phyloP scores from a whole-genome alignment of 2,113 vertebrate genomes.

The Siniperca knerii region DNA sequence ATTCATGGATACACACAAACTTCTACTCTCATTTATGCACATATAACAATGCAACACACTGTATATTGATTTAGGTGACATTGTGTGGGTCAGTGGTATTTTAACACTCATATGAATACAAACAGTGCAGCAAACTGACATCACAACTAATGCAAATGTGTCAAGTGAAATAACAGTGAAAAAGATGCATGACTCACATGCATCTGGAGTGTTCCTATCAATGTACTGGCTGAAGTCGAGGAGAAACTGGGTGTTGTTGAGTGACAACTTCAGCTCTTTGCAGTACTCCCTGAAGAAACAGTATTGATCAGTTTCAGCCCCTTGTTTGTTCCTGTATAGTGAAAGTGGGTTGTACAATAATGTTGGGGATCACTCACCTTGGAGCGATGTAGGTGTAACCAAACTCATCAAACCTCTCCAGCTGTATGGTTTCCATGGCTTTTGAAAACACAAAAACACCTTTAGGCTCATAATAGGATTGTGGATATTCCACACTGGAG shows the following conservation, averaged over 20 bases:
- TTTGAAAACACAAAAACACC: slow-evolving; percentile 66
- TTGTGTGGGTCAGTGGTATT: background rate
- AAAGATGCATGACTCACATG: slow-evolving; percentile 90
- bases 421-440: slow-evolving; percentile 91
- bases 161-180: slow-evolving; percentile 29
- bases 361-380: slow-evolving; percentile 85
- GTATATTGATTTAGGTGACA: slow-evolving; percentile 27
- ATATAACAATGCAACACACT: slow-evolving; percentile 2
- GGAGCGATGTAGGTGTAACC: slow-evolving; percentile 95
- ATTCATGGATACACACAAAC: slow-evolving; percentile 1
- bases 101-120: background rate
- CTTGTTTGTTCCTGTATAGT: background rate
- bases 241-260: slow-evolving; percentile 97
- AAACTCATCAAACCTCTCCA: slow-evolving; percentile 90
- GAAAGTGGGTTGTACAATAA: background rate
- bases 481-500: background rate
- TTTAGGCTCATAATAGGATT: background rate
- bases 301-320: slow-evolving; percentile 17
- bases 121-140: slow-evolving; percentile 26
- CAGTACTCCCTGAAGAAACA: slow-evolving; percentile 93
- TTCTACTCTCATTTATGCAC: background rate
- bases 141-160: slow-evolving; percentile 21
- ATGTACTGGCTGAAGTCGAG: slow-evolving; percentile 94
- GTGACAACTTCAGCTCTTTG: slow-evolving; percentile 91
- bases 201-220: slow-evolving; percentile 90